phyloP scores from a whole-genome alignment of 2,113 vertebrate species.

The Mobula hypostoma region DNA sequence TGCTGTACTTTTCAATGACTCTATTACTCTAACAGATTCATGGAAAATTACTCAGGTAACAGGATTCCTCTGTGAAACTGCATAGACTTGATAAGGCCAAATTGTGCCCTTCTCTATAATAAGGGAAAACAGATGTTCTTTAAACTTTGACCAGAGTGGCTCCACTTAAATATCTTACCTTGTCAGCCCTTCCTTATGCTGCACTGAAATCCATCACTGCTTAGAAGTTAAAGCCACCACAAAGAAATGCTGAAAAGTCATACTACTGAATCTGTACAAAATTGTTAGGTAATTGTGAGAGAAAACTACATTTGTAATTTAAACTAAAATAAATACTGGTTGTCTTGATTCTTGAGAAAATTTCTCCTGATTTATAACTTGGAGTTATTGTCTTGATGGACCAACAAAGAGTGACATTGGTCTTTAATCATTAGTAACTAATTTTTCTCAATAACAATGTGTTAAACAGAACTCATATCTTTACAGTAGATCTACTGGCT shows the following conservation, averaged over 20 bases:
- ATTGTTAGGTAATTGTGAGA: neutral
- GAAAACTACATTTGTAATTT: neutral
- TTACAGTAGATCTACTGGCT: neutral
- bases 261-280: neutral
- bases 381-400: slow-evolving; percentile 14
- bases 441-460: slow-evolving; percentile 34
- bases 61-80: too few species aligned
- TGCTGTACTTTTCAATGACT: too few species aligned
- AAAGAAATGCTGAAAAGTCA: too few species aligned
- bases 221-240: neutral
- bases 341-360: neutral
- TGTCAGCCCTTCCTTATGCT: neutral
- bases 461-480: slow-evolving; percentile 35
- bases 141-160: neutral
- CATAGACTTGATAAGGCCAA: too few species aligned
- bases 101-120: too few species aligned
- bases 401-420: slow-evolving; percentile 33
- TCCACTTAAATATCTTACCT: neutral
- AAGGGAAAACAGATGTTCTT: too few species aligned
- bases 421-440: slow-evolving; percentile 33
- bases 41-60: too few species aligned
- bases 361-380: slow-evolving; percentile 17
- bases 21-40: too few species aligned
- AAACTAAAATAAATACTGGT: neutral
- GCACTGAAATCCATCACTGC: neutral